These are phyloP conservation scores for Caenorhabditis brenneri DNA, from an alignment of 1,140 invertebrate species.

Conservation along the genomic window DNA sequence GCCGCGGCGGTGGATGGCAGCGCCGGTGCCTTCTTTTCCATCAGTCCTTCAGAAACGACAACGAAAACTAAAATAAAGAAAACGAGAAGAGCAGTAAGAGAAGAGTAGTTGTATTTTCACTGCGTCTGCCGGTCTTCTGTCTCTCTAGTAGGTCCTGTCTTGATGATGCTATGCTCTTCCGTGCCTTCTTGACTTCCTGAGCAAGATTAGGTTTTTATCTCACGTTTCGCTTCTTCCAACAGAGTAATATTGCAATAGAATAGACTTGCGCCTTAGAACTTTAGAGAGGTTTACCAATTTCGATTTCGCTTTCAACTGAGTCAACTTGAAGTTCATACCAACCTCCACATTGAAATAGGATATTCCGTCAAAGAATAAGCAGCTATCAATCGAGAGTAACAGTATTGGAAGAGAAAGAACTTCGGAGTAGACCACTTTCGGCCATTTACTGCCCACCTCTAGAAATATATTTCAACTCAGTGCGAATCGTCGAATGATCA, in stretches of 20 bases:
- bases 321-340: neutral
- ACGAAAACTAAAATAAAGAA: constrained; percentile 38
- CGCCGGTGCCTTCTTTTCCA: constrained; percentile 23
- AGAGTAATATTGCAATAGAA: too few relatives aligned
- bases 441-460: too few relatives aligned
- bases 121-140: neutral
- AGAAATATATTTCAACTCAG: too few relatives aligned
- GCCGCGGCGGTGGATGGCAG: neutral
- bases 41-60: constrained; percentile 16
- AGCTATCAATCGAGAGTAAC: neutral
- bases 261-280: too few relatives aligned
- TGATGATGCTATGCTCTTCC: neutral
- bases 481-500: neutral
- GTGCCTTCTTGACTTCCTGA: neutral
- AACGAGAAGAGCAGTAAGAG: neutral
- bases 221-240: neutral
- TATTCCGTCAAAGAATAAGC: constrained; percentile 23
- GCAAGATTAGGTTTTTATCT: neutral
- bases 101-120: constrained; percentile 14
- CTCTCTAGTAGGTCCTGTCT: neutral
- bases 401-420: too few relatives aligned
- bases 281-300: too few relatives aligned
- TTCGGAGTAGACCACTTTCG: too few relatives aligned
- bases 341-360: neutral
- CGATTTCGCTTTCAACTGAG: too few relatives aligned